phyloP scores from a whole-genome alignment of 2,113 vertebrate species.

The Acrocephalus arundinaceus region DNA sequence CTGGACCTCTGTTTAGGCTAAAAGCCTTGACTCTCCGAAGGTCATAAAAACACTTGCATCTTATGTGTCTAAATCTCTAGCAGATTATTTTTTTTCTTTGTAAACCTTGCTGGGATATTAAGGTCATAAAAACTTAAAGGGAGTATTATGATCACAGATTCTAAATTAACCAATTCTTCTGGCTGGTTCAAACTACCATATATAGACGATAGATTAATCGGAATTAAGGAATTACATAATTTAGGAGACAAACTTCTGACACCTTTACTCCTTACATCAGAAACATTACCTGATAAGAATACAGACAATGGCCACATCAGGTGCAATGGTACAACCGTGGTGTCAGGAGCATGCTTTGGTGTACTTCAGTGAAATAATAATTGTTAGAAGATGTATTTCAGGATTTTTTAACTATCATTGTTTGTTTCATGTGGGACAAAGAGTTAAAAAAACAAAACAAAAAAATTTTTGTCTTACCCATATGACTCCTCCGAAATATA shows the following conservation, averaged over 20 bases:
- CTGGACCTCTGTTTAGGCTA: not conserved
- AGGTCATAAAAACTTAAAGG: not conserved
- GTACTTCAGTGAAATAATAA: not conserved
- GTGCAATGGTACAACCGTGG: rapidly evolving
- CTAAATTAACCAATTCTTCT: not conserved
- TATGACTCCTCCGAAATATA: not conserved
- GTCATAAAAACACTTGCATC: not conserved
- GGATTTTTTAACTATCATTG: not conserved
- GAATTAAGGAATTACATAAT: not conserved
- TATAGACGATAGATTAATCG: not conserved
- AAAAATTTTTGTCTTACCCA: not conserved
- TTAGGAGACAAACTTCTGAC: not conserved
- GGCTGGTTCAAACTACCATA: not conserved
- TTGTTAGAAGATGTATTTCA: not conserved
- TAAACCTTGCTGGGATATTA: not conserved
- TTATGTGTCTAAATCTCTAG: not conserved
- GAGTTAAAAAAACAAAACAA: not conserved
- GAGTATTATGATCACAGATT: not conserved
- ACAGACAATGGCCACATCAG: not conserved
- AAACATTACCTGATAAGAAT: not conserved
- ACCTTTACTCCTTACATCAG: not conserved
- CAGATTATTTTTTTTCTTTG: not conserved
- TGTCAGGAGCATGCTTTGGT: not conserved
- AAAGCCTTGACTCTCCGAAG: not conserved
- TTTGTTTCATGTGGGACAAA: not conserved